Conservation (phyloP, 2,888 invertebrate genomes). For the Anarsia innoxiella region DNA sequence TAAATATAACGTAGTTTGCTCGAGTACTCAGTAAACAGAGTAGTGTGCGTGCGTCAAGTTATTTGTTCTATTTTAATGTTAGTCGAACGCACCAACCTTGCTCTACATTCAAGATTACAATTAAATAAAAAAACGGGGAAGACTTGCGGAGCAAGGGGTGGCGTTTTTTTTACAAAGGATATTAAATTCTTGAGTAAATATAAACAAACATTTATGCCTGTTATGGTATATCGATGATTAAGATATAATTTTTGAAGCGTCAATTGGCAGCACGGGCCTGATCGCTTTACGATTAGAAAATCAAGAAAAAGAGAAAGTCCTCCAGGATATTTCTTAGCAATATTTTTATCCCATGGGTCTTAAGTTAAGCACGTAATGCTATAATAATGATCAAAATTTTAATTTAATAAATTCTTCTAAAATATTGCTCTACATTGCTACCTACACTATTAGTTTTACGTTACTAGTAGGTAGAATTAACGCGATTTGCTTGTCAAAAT, state of each 20-base stretch:
- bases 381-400: too few species aligned
- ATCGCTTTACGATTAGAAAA: too few species aligned
- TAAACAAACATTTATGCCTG: too few species aligned
- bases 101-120: constrained; percentile 60
- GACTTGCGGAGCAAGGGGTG: constrained; percentile 6
- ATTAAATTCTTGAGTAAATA: neutral
- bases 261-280: neutral
- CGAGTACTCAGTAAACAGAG: constrained; percentile 31
- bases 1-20: constrained; percentile 25
- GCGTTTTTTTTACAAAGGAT: neutral
- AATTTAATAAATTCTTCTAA: too few species aligned
- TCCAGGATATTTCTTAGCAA: too few species aligned
- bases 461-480: too few species aligned
- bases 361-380: too few species aligned
- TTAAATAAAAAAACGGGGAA: constrained; percentile 46
- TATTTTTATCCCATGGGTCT: too few species aligned
- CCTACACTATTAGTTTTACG: too few species aligned
- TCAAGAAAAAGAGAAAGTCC: too few species aligned
- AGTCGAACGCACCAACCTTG: constrained; percentile 62
- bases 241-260: neutral
- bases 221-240: neutral
- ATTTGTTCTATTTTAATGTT: constrained; percentile 61
- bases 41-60: constrained; percentile 51
- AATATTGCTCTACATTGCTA: too few species aligned
- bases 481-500: too few species aligned